These are phyloP conservation scores for Diceros bicornis DNA, from an alignment of 2,797 vertebrate species.

Conservation along the genomic window DNA sequence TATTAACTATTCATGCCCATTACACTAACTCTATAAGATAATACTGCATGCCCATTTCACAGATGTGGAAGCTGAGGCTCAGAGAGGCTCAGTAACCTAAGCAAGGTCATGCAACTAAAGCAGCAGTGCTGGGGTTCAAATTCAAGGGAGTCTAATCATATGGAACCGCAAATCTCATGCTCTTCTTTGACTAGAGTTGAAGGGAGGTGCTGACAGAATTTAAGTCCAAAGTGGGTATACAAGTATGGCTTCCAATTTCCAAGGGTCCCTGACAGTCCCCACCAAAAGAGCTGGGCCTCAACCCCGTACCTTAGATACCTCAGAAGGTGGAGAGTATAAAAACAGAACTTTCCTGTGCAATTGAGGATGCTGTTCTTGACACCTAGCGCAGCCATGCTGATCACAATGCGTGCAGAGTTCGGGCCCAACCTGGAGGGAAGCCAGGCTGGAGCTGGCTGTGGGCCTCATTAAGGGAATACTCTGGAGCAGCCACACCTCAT, in stretches of 20 bases:
- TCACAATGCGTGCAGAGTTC: not conserved
- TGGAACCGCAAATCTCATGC: not conserved
- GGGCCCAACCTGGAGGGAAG: not conserved
- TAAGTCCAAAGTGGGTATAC: not conserved
- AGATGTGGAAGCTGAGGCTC: not conserved
- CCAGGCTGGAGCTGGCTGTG: not conserved
- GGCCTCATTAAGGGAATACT: not conserved
- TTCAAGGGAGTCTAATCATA: not conserved
- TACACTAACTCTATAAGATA: not conserved
- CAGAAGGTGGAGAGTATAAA: not conserved
- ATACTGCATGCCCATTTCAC: not conserved
- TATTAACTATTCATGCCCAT: not conserved
- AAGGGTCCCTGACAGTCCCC: not conserved
- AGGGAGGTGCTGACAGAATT: not conserved
- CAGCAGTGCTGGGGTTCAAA: not conserved
- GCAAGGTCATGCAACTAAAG: not conserved
- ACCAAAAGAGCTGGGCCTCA: not conserved
- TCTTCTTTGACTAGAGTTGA: not conserved
- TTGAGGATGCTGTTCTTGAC: not conserved
- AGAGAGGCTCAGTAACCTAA: not conserved
- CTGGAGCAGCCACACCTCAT: not conserved
- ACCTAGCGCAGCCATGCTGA: accelerated
- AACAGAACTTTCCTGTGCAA: not conserved
- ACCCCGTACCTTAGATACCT: not conserved
- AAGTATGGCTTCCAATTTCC: not conserved